Conservation (phyloP, 1,140 invertebrate genomes). For the Drosophila sp. region DNA sequence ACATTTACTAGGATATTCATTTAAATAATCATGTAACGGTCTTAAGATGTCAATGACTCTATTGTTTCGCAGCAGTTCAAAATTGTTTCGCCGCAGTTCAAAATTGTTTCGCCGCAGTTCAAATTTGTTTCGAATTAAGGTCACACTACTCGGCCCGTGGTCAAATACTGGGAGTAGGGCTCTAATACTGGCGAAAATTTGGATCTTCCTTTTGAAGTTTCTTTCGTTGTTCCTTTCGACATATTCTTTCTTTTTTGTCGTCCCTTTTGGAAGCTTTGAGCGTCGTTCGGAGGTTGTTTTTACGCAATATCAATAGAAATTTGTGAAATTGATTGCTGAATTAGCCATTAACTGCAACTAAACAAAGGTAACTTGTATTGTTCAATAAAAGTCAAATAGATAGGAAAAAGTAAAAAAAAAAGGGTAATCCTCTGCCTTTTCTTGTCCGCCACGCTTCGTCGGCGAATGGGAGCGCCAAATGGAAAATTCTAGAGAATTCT, state of each 20-base stretch:
- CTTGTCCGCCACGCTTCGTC: background rate
- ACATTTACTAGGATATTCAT: too few relatives aligned
- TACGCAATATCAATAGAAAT: background rate
- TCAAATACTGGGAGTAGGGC: too few relatives aligned
- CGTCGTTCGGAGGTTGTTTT: background rate
- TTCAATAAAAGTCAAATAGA: background rate
- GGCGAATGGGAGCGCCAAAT: background rate
- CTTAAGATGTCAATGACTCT: too few relatives aligned
- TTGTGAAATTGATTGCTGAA: background rate
- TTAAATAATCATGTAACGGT: too few relatives aligned
- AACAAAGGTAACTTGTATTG: background rate
- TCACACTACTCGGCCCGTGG: too few relatives aligned
- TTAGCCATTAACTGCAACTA: background rate
- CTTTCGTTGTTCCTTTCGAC: background rate
- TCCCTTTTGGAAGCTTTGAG: background rate
- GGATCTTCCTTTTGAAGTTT: background rate
- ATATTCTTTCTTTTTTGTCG: background rate
- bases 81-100: too few relatives aligned
- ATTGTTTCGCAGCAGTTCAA: too few relatives aligned
- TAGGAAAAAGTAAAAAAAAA: background rate
- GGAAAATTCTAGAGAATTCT: constrained; percentile 1
- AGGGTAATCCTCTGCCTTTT: background rate
- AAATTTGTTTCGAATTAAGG: too few relatives aligned
- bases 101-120: too few relatives aligned
- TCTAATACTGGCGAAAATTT: background rate